Conservation (phyloP, 2,113 vertebrate genomes). For the Percopsis transmontana region DNA sequence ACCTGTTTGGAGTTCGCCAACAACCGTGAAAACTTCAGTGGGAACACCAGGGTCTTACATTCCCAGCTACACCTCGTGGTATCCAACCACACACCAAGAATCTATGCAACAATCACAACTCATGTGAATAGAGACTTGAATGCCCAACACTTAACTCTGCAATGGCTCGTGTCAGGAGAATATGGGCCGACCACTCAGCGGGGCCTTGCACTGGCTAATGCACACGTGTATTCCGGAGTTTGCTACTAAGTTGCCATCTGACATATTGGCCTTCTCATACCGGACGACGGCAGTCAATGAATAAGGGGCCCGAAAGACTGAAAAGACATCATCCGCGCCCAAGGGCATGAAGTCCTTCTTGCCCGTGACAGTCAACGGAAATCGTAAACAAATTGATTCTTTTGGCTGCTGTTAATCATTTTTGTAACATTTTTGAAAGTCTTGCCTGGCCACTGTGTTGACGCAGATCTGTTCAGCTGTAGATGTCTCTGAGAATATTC, state of each 20-base stretch:
- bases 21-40: constrained; percentile 88
- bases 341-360: constrained; percentile 72
- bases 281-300: constrained; percentile 66
- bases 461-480: constrained; percentile 60
- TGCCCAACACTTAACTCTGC: constrained; percentile 44
- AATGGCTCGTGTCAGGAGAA: constrained; percentile 59
- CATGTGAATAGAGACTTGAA: constrained; percentile 84
- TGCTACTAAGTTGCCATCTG: constrained; percentile 76
- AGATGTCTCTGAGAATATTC: constrained; percentile 60
- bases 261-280: constrained; percentile 72
- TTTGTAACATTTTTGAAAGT: constrained; percentile 65
- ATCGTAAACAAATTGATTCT: constrained; percentile 76
- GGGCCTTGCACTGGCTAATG: constrained; percentile 66
- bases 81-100: constrained; percentile 96
- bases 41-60: constrained; percentile 91
- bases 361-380: constrained; percentile 59
- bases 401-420: constrained; percentile 74
- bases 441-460: constrained; percentile 59
- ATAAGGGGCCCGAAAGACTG: constrained; percentile 63
- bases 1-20: constrained; percentile 91
- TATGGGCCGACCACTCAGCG: constrained; percentile 63
- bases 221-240: constrained; percentile 79
- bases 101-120: constrained; percentile 98
- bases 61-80: constrained; percentile 99
- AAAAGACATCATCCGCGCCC: constrained; percentile 69